Conservation (phyloP, 2,888 invertebrate genomes). For the Chrysina gloriosa region DNA sequence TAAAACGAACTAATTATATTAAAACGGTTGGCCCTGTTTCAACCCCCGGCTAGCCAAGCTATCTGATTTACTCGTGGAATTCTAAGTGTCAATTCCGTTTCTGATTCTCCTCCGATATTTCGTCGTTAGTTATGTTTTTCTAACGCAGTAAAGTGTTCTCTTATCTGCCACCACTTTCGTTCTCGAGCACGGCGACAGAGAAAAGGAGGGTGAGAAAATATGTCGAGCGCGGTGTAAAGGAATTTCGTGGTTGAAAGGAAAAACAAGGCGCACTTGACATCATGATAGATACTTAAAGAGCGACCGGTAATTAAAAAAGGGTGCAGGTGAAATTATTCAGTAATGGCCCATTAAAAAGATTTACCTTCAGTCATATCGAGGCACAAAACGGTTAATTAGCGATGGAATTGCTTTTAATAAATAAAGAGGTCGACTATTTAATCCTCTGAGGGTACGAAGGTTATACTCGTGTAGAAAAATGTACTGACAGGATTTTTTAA, state of each 20-base stretch:
- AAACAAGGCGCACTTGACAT: conserved; percentile 18
- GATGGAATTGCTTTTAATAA: conserved; percentile 33
- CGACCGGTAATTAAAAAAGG: conserved; percentile 32
- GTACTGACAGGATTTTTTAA: too few species aligned
- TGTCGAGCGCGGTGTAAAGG: conserved; percentile 7
- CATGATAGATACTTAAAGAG: conserved; percentile 30
- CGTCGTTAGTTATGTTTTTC: background rate
- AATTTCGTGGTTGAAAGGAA: conserved; percentile 15
- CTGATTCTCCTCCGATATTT: background rate
- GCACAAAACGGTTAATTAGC: conserved; percentile 31
- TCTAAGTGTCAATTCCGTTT: background rate
- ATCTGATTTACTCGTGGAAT: background rate
- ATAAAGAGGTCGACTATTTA: conserved; percentile 19
- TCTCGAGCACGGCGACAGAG: background rate
- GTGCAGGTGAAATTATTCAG: conserved; percentile 34
- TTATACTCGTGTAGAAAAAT: background rate
- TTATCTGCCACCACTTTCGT: background rate
- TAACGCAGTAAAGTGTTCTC: background rate
- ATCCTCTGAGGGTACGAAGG: background rate
- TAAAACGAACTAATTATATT: conserved; percentile 49
- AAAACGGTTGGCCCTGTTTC: conserved; percentile 39
- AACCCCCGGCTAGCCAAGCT: conserved; percentile 23
- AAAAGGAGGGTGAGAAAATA: background rate
- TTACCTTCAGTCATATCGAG: conserved; percentile 30
- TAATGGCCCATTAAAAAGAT: conserved; percentile 36